Conservation (phyloP, 2,888 invertebrate genomes). For the Belgica antarctica region DNA sequence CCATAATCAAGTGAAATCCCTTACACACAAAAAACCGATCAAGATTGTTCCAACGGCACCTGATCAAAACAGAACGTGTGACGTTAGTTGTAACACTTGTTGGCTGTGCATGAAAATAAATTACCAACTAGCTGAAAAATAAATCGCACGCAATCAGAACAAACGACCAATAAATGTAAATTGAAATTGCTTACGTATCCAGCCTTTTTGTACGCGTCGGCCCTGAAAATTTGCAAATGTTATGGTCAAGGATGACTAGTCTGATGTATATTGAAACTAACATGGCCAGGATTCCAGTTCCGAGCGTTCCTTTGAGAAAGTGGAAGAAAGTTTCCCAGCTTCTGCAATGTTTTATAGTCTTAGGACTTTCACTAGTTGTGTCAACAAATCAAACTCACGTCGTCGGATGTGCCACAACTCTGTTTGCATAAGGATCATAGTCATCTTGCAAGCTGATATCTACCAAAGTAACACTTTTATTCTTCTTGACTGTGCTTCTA, state of each 20-base stretch:
- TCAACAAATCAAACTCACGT: conserved; percentile 60
- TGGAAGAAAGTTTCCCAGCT: conserved; percentile 85
- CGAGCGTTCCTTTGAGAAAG: conserved; percentile 86
- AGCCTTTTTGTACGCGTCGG: conserved; percentile 69
- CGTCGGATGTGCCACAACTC: conserved; percentile 67
- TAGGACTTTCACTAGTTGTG: background rate
- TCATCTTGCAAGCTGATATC: conserved; percentile 48
- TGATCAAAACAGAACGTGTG: conserved; percentile 52
- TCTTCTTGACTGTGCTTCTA: background rate
- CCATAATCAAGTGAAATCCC: too few relatives aligned
- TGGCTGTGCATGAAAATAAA: too few relatives aligned
- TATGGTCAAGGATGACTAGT: too few relatives aligned
- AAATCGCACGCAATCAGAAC: background rate
- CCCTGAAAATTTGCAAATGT: too few relatives aligned
- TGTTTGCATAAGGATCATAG: conserved; percentile 69
- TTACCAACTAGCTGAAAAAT: background rate
- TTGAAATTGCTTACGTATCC: conserved; percentile 50
- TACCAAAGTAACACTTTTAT: background rate
- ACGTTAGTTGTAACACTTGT: too few relatives aligned
- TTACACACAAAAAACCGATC: conserved; percentile 76
- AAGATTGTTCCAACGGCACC: conserved; percentile 77
- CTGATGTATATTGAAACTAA: too few relatives aligned
- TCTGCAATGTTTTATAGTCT: too few relatives aligned
- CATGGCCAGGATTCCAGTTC: conserved; percentile 90
- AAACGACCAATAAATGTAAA: background rate